phyloP scores from a whole-genome alignment of 2,888 invertebrate genomes.

The Muschampia plurimacula region DNA sequence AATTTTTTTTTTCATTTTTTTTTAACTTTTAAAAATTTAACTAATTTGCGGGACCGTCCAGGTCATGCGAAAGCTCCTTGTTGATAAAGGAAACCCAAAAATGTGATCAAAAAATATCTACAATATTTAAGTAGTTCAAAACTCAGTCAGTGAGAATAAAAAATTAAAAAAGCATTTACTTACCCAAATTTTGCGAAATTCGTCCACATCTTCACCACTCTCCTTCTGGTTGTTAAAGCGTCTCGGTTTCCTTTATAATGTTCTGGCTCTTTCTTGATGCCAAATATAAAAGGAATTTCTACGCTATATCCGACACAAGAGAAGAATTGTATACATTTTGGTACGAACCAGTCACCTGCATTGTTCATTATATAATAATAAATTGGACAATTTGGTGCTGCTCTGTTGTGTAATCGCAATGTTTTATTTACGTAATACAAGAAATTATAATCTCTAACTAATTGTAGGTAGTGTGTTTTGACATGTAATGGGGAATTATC shows the following conservation, averaged over 20 bases:
- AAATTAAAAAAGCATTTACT: conserved; percentile 36
- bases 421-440: conserved; percentile 74
- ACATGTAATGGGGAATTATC: conserved; percentile 24
- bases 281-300: conserved; percentile 74
- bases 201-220: conserved; percentile 78
- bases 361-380: conserved; percentile 75
- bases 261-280: conserved; percentile 54
- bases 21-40: too few relatives aligned
- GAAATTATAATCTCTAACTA: conserved; percentile 75
- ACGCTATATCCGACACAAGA: conserved; percentile 70
- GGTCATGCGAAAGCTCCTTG: too few relatives aligned
- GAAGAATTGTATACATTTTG: conserved; percentile 57
- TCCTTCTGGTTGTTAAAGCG: conserved; percentile 64
- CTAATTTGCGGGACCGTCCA: too few relatives aligned
- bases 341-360: conserved; percentile 70
- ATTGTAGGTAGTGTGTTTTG: conserved; percentile 69
- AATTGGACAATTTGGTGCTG: conserved; percentile 64
- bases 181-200: conserved; percentile 83
- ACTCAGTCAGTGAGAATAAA: too few relatives aligned
- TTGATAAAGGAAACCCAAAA: too few relatives aligned
- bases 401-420: conserved; percentile 66
- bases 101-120: too few relatives aligned
- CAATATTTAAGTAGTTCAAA: too few relatives aligned
- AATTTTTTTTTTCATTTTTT: too few relatives aligned
- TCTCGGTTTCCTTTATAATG: conserved; percentile 68